phyloP scores from a whole-genome alignment of 2,888 invertebrate species.

The Archaeoteleia sp. region DNA sequence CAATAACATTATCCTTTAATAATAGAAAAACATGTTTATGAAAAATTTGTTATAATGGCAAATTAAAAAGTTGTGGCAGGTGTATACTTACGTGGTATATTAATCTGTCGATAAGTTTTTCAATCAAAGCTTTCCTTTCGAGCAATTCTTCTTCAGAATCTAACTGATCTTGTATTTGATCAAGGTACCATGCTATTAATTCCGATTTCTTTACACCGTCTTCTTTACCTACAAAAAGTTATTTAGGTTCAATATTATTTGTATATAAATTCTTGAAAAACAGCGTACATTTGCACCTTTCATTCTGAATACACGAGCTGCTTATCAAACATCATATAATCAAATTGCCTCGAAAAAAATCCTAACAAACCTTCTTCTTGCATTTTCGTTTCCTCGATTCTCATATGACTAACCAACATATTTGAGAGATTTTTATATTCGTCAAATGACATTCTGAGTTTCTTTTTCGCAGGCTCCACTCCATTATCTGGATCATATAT shows the following conservation, averaged over 20 bases:
- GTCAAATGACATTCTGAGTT: conserved; percentile 89
- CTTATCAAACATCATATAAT: too few relatives aligned
- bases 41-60: conserved; percentile 3
- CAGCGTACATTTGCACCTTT: conserved; percentile 1
- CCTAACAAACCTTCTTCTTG: too few relatives aligned
- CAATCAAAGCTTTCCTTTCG: conserved; percentile 90
- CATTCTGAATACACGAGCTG: not conserved
- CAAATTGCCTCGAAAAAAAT: too few relatives aligned
- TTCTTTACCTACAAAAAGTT: conserved; percentile 61
- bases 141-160: conserved; percentile 93
- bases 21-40: conserved; percentile 42
- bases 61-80: not conserved
- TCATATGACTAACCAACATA: conserved; percentile 92
- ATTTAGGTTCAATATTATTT: not conserved
- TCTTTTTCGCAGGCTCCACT: conserved; percentile 80
- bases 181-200: conserved; percentile 94
- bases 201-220: conserved; percentile 87
- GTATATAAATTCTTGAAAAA: not conserved
- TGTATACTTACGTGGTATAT: conserved; percentile 84
- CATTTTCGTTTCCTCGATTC: conserved; percentile 84
- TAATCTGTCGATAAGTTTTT: conserved; percentile 94
- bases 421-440: conserved; percentile 95
- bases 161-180: conserved; percentile 89
- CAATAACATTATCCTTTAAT: conserved; percentile 88
- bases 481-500: not conserved